Evolutionary conservation across 2,797 vertebrate genomes (phyloP), one percentile per base, ranked within the genome.

Genomic region (Alosa sapidissima): DNA sequence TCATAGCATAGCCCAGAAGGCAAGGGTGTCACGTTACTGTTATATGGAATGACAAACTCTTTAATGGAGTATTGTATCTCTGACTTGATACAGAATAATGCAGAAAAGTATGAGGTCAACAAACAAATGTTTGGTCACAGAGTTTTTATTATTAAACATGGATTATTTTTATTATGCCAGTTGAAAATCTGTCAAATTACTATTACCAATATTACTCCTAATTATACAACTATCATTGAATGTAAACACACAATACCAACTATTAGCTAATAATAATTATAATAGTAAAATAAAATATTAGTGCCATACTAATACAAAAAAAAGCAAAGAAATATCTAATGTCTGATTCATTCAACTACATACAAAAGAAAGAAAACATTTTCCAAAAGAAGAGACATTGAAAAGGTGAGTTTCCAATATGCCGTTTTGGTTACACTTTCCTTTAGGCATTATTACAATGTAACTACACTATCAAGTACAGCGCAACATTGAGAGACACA

Each of bases 321-420:
- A 28, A 28, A 62, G n/a, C n/a, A 8, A 72, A 36, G 28, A 14
- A 2, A 72, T 65, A 3, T 72, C 3, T 72, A 72, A 36, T 41
- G 36, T 1, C 33, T 14, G 65, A 36, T 72, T 41, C 13, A 36
- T 78, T 78, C n/a, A 78, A 78, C 36, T 78, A 78, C 36, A 45
- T 19, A 75, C 41, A 78, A 45, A 78, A 21, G 8, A 78, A 5
- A 41, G 21, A 41, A 75, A 72, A 33, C 28, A 72, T 72, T 72
- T 36, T 33, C 41, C 11, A 45, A 72, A 78, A 45, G 16, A 45
- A 75, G 2, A 47, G 14, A 47, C 28, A 68, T 60, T 33, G 13
- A 68, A 68, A 10, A 75, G 36, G 68, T 41, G 33, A 47, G 72
- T 78, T 72, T 47, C 72, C 72, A 78, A 36, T 78, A 19, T 47